Evolutionary conservation across 2,113 vertebrate genomes (phyloP).

Genomic region (Bagarius yarrelli): DNA sequence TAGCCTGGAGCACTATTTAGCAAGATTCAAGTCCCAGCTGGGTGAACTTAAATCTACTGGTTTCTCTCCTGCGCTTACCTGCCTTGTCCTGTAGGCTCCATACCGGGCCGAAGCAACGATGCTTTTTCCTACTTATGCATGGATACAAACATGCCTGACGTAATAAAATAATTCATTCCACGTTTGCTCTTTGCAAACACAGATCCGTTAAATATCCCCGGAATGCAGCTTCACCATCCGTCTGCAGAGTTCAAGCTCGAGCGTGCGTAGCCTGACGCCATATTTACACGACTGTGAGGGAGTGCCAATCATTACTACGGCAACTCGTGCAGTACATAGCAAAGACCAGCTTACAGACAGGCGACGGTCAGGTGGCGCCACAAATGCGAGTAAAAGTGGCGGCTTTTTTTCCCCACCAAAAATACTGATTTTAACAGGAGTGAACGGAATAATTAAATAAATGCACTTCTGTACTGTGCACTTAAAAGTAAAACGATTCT

Average conservation of each 20-base stretch:
- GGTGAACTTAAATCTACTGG: slow-evolving; percentile 54
- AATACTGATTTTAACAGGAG: no score
- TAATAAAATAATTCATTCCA: slow-evolving; percentile 58
- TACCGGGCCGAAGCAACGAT: slow-evolving; percentile 58
- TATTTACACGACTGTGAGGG: slow-evolving; percentile 74
- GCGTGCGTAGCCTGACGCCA: slow-evolving; percentile 72
- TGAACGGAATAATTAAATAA: no score
- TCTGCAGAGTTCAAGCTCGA: slow-evolving; percentile 69
- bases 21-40: slow-evolving; percentile 64
- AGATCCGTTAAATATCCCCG: slow-evolving; percentile 48
- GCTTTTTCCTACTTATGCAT: slow-evolving; percentile 66
- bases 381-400: no score
- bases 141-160: slow-evolving; percentile 63
- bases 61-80: slow-evolving; percentile 68
- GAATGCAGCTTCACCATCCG: slow-evolving; percentile 66
- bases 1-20: slow-evolving; percentile 44
- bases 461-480: no score
- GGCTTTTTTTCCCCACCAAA: no score
- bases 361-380: no score
- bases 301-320: slow-evolving; percentile 73
- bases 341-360: neutral
- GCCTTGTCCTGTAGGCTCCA: slow-evolving; percentile 75
- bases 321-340: slow-evolving; percentile 56
- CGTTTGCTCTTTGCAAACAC: slow-evolving; percentile 62
- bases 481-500: no score